phyloP scores from a whole-genome alignment of 2,888 invertebrate species.

The Ophion obscuratus region DNA sequence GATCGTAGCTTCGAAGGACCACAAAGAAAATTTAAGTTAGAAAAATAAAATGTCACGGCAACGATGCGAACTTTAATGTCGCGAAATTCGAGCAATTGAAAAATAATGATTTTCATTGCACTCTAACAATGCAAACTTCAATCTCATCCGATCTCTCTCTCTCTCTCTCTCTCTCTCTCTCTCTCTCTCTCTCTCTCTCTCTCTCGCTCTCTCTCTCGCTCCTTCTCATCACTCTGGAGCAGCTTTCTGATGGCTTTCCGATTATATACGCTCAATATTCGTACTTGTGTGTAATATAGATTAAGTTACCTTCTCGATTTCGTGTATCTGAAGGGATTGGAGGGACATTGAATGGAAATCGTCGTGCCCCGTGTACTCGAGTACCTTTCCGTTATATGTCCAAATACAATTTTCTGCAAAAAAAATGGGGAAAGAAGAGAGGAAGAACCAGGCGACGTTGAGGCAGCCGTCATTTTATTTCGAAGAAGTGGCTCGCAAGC shows the following conservation, averaged over 20 bases:
- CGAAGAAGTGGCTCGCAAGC: neutral
- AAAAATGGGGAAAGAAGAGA: neutral
- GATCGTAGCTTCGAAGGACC: too few species aligned
- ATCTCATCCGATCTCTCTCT: too few species aligned
- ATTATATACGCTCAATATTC: slow-evolving; percentile 34
- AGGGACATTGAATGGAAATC: slow-evolving; percentile 9
- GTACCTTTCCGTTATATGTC: neutral
- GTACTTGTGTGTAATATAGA: slow-evolving; percentile 6
- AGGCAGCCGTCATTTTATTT: neutral
- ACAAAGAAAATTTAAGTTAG: too few species aligned
- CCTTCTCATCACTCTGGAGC: slow-evolving; percentile 18
- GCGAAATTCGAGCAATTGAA: too few species aligned
- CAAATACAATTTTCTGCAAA: neutral
- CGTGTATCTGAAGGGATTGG: neutral
- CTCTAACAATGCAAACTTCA: too few species aligned
- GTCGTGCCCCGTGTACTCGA: neutral
- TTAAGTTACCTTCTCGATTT: neutral
- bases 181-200: too few species aligned
- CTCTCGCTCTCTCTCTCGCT: slow-evolving; percentile 1
- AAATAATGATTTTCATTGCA: too few species aligned
- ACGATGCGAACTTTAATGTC: too few species aligned
- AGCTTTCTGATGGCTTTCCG: slow-evolving; percentile 27
- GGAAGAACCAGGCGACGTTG: neutral
- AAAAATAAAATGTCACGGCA: too few species aligned
- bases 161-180: too few species aligned